Base-by-base conservation (phyloP, 2,888 invertebrate species). In the Sisyra terminalis region DNA sequence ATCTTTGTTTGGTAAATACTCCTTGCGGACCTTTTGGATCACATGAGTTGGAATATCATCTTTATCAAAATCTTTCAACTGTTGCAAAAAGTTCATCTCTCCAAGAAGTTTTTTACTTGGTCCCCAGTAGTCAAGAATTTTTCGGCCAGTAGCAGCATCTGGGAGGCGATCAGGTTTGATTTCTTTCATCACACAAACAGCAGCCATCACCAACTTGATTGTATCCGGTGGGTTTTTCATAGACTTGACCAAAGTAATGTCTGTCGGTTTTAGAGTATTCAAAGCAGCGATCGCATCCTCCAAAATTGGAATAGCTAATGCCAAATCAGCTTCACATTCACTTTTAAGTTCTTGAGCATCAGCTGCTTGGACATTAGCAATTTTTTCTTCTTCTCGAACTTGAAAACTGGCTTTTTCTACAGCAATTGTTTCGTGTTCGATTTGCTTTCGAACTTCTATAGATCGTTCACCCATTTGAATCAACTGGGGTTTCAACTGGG, bases 261-360 rank as follows among this genome's bases (percentile, higher is more conserved):
- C 89, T 31, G 75, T 69, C 13, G 87, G 85, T 63, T 87, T 89
- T 39, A 90, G 65, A 1, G 86, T 88, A 57, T 89, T 83, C 44
- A 90, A 66, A 38, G 89, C 86, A 49, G 73, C 70, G 48, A 75
- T 68, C 6, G 78, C 77, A 52, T 76, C 78, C 61, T 86, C 82
- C 44, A 89, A 67, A 53, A 85, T 80, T 3, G 89, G 89, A 48
- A 89, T 71, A 4, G 88, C 88, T 52, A 82, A 73, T 1, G 92
- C 90, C 52, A 96, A 69, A 63, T 94, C 93, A 45, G 85, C 83
- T 65, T 93, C 90, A 59, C 93, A 94, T 58, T 94, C 94, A 49
- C 71, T 71, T 62, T 90, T 90, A 18, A 93, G 64, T 38, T 75
- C 78, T 57, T 85, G 79, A 0, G 92, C 83, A 18, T 78, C 77